phyloP scores from a whole-genome alignment of 1,140 invertebrate species.

The Babylonia areolata region DNA sequence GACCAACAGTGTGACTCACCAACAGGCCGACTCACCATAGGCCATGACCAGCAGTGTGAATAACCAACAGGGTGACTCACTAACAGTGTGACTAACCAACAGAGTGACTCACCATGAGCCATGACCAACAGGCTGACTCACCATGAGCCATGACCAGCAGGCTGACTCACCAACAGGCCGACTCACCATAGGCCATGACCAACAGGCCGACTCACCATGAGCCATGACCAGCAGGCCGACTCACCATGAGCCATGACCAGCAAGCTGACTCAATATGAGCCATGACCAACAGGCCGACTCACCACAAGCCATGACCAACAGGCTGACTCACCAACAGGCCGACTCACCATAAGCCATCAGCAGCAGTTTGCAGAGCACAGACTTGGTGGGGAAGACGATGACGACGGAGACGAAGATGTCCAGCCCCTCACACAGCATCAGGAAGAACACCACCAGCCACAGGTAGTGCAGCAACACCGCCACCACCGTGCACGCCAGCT shows the following conservation, averaged over 20 bases:
- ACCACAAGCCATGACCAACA: not conserved
- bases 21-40: not conserved
- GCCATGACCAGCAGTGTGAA: not conserved
- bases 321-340: too few species aligned
- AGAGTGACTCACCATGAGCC: not conserved
- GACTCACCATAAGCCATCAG: constrained; percentile 40
- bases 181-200: not conserved
- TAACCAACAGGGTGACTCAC: not conserved
- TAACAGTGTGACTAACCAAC: not conserved
- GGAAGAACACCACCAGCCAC: constrained; percentile 55
- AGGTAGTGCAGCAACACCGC: constrained; percentile 58
- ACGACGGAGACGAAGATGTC: constrained; percentile 51
- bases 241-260: not conserved
- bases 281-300: not conserved
- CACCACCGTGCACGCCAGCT: constrained; percentile 50
- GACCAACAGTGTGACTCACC: not conserved
- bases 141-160: not conserved
- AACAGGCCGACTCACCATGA: not conserved
- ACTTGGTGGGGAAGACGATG: constrained; percentile 37
- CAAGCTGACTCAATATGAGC: not conserved
- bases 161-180: not conserved
- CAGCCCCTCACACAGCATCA: constrained; percentile 59
- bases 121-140: not conserved
- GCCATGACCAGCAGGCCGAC: not conserved
- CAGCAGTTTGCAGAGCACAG: constrained; percentile 24